Percentiles rank a stretch among this genome's conserved stretches.
These are phyloP conservation scores for Cecidostiba fungosa DNA, from an alignment of 2,888 invertebrate species.

Conservation along the genomic window DNA sequence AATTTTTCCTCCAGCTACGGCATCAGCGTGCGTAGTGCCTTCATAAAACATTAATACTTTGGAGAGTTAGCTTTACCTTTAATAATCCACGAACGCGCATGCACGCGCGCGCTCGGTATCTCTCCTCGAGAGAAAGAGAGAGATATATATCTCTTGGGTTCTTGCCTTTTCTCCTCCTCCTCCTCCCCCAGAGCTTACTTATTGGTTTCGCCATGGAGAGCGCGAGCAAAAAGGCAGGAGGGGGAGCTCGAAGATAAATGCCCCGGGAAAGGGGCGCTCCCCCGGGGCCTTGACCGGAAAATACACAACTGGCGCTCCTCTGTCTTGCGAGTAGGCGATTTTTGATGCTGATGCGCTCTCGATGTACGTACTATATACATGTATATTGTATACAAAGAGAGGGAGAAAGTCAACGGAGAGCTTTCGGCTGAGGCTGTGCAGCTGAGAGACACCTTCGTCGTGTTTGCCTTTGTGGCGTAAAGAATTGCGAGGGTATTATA, in stretches of 20 bases:
- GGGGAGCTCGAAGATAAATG: conserved; percentile 61
- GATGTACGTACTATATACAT: background rate
- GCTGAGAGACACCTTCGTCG: background rate
- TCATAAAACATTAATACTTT: background rate
- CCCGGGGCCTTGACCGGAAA: conserved; percentile 72
- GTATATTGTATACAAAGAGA: background rate
- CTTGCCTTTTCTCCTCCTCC: conserved; percentile 23
- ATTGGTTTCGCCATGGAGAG: conserved; percentile 75
- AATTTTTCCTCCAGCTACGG: conserved; percentile 7
- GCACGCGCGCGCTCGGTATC: conserved; percentile 71
- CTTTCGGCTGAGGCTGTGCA: background rate
- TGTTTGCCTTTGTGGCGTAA: conserved; percentile 48
- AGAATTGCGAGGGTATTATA: conserved; percentile 28
- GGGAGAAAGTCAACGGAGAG: background rate
- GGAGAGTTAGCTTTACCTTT: conserved; percentile 62
- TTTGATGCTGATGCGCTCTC: conserved; percentile 28
- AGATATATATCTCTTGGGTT: conserved; percentile 23
- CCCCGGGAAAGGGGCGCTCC: conserved; percentile 70
- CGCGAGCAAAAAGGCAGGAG: conserved; percentile 68
- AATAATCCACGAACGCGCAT: conserved; percentile 61
- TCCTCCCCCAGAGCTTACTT: conserved; percentile 72
- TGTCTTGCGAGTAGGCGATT: conserved; percentile 27
- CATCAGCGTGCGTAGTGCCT: background rate
- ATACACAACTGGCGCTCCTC: conserved; percentile 64
- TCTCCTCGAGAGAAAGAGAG: background rate